These are phyloP conservation scores for Pseudomyrmex concolor DNA, from an alignment of 1,140 invertebrate species.

Conservation along the genomic window DNA sequence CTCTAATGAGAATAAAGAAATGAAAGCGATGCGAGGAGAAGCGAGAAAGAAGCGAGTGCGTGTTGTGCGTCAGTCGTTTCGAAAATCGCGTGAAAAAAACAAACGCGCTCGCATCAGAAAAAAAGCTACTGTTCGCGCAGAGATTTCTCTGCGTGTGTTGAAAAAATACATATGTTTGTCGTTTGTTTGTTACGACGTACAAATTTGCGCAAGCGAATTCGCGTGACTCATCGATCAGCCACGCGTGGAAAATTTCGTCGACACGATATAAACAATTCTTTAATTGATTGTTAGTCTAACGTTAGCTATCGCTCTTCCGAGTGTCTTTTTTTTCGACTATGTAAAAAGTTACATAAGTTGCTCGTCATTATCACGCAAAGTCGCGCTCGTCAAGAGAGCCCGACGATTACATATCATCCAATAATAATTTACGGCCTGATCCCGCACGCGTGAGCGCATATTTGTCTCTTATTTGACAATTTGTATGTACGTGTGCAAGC, in stretches of 20 bases:
- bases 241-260: neutral
- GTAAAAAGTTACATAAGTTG: neutral
- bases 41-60: too few species aligned
- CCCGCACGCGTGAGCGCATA: neutral
- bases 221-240: constrained; percentile 3
- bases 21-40: neutral
- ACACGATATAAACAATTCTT: neutral
- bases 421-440: neutral
- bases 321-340: neutral
- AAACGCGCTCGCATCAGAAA: neutral
- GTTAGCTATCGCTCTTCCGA: constrained; percentile 1
- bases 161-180: neutral
- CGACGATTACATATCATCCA: neutral
- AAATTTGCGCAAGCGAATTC: constrained; percentile 4
- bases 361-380: neutral
- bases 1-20: neutral
- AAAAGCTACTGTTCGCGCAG: neutral
- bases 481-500: neutral
- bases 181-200: neutral
- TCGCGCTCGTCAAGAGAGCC: neutral
- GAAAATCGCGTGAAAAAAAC: neutral
- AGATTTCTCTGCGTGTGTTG: too few species aligned
- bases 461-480: constrained; percentile 17
- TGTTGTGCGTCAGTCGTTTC: too few species aligned
- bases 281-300: neutral